Conservation (phyloP, 2,113 vertebrate genomes). For the Trematomus loennbergii region DNA sequence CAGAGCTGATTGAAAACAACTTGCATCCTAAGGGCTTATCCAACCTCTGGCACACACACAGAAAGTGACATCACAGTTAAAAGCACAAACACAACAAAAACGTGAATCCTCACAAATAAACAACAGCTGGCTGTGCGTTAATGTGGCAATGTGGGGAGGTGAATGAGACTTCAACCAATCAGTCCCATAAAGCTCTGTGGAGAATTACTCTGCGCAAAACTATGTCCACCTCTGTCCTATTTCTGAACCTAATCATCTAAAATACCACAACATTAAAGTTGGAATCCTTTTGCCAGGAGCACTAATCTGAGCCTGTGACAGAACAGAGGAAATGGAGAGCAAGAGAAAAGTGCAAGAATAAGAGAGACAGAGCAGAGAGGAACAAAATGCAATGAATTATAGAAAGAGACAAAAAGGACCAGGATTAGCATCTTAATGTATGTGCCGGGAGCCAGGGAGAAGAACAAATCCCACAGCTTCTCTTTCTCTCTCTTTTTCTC, state of each 20-base stretch:
- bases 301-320: conserved; percentile 75
- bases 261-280: conserved; percentile 80
- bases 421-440: conserved; percentile 83
- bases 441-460: conserved; percentile 75
- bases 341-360: conserved; percentile 62
- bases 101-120: conserved; percentile 70
- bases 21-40: conserved; percentile 74
- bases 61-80: conserved; percentile 64
- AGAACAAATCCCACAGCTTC: conserved; percentile 76
- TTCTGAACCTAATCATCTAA: conserved; percentile 79
- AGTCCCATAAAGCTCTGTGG: conserved; percentile 68
- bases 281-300: conserved; percentile 75
- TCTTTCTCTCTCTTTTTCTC: conserved; percentile 54
- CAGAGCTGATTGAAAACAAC: conserved; percentile 82
- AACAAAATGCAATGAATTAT: conserved; percentile 81
- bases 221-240: conserved; percentile 76
- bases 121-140: conserved; percentile 78
- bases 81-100: conserved; percentile 65
- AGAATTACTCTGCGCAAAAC: conserved; percentile 72
- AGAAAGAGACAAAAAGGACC: conserved; percentile 76
- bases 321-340: conserved; percentile 63
- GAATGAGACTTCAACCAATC: conserved; percentile 71
- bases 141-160: conserved; percentile 59
- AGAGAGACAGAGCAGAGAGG: conserved; percentile 59
- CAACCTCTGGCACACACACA: conserved; percentile 67